phyloP scores from a whole-genome alignment of 1,140 invertebrate genomes.

The Gonioctena quinquepunctata region DNA sequence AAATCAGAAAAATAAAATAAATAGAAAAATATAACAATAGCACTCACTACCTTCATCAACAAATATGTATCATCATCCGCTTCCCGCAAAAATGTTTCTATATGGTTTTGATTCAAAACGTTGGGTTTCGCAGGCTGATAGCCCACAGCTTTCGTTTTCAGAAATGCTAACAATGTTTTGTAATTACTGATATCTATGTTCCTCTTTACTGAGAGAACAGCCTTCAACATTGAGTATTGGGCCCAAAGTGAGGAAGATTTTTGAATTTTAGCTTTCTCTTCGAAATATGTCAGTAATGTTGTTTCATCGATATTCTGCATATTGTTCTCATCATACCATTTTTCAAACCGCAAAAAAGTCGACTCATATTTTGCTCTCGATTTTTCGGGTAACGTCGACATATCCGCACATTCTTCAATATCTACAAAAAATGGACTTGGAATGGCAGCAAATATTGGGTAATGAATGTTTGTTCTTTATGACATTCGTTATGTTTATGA shows the following conservation, averaged over 20 bases:
- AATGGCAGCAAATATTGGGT: too few species aligned
- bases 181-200: constrained; percentile 30
- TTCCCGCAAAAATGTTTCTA: constrained; percentile 23
- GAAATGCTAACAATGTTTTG: constrained; percentile 14
- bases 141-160: constrained; percentile 21
- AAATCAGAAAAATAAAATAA: too few species aligned
- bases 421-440: neutral
- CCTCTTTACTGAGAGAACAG: neutral
- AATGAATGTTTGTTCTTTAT: too few species aligned
- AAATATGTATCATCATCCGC: constrained; percentile 25
- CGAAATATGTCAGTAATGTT: constrained; percentile 7
- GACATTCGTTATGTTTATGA: too few species aligned
- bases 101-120: constrained; percentile 19
- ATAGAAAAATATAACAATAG: too few species aligned
- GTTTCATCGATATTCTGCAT: neutral
- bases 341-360: neutral
- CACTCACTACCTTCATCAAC: constrained; percentile 30
- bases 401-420: neutral
- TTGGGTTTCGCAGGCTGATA: constrained; percentile 18
- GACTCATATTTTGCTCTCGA: neutral
- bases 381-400: neutral
- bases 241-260: constrained; percentile 14
- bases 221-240: constrained; percentile 25
- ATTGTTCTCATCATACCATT: neutral
- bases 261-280: neutral